A percentile compares a stretch with the other conserved stretches of the same genome.
These are phyloP conservation scores for Pangasianodon gigas DNA, from an alignment of 2,113 vertebrate species.

Conservation along the genomic window DNA sequence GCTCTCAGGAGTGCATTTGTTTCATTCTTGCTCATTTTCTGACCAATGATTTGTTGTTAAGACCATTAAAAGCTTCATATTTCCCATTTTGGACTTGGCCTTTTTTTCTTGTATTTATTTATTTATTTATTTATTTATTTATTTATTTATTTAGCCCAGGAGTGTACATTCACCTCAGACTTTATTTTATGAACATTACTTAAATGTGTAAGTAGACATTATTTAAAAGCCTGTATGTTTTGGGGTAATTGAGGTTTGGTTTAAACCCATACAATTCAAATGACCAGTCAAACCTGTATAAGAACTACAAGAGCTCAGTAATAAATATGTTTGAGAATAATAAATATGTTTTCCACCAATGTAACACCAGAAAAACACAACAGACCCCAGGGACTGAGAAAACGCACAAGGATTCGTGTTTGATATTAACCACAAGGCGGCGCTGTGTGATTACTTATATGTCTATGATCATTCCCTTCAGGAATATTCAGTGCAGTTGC, in stretches of 20 bases:
- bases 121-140: too few relatives aligned
- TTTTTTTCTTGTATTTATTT: too few relatives aligned
- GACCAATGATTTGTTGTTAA: too few relatives aligned
- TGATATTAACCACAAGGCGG: slow-evolving; percentile 58
- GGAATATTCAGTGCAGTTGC: background rate
- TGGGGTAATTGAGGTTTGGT: background rate
- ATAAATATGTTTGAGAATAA: background rate
- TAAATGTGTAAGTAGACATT: too few relatives aligned
- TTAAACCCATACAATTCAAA: background rate
- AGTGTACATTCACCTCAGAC: too few relatives aligned
- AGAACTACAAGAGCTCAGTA: background rate
- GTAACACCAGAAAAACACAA: background rate
- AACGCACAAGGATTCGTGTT: background rate
- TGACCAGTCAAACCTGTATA: background rate
- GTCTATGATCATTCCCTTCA: background rate
- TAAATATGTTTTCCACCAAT: background rate
- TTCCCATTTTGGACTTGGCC: too few relatives aligned
- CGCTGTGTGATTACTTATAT: slow-evolving; percentile 56
- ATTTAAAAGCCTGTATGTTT: background rate
- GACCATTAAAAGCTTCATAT: too few relatives aligned
- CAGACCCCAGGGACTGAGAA: background rate
- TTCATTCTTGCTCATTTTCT: too few relatives aligned
- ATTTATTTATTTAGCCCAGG: too few relatives aligned
- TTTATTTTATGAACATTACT: too few relatives aligned
- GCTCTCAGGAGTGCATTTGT: too few relatives aligned